A percentile compares a stretch with the other conserved stretches of the same genome.
These are phyloP conservation scores for Balearica regulorum DNA, from an alignment of 2,797 vertebrate species.

Conservation along the genomic window DNA sequence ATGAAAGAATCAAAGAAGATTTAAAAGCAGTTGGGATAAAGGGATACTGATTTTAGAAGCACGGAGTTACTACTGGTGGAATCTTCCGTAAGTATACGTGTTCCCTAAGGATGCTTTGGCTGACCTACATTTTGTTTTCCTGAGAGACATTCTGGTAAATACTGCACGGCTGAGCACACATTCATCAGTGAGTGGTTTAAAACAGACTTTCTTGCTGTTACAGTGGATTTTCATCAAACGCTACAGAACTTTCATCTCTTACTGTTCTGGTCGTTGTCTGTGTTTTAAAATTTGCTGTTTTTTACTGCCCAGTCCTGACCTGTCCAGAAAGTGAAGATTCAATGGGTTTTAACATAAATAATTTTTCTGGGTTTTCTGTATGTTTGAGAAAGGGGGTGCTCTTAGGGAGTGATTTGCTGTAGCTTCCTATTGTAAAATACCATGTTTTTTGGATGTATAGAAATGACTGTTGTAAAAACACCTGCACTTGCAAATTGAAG, in stretches of 20 bases:
- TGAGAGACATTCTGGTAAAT: not conserved
- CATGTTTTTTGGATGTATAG: not conserved
- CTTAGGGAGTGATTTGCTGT: not conserved
- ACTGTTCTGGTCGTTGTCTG: not conserved
- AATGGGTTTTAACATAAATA: not conserved
- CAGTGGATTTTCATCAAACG: not conserved
- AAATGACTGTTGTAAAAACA: not conserved
- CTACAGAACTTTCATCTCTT: not conserved
- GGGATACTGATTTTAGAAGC: not conserved
- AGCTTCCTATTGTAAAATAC: not conserved
- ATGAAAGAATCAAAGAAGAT: not conserved
- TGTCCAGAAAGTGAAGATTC: not conserved
- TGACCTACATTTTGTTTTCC: not conserved
- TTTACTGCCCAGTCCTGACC: not conserved
- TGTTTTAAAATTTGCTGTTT: not conserved
- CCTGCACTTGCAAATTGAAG: not conserved
- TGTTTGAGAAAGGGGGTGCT: not conserved
- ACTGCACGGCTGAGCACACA: not conserved
- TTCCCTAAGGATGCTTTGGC: not conserved
- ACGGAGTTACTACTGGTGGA: not conserved
- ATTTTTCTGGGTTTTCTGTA: not conserved
- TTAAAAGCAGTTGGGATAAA: not conserved
- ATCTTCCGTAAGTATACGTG: not conserved
- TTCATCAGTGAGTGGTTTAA: rapidly evolving
- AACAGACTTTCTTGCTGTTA: not conserved